These are phyloP conservation scores for Neodon shergylaensis DNA, from an alignment of 2,113 vertebrate genomes.

Conservation along the genomic window DNA sequence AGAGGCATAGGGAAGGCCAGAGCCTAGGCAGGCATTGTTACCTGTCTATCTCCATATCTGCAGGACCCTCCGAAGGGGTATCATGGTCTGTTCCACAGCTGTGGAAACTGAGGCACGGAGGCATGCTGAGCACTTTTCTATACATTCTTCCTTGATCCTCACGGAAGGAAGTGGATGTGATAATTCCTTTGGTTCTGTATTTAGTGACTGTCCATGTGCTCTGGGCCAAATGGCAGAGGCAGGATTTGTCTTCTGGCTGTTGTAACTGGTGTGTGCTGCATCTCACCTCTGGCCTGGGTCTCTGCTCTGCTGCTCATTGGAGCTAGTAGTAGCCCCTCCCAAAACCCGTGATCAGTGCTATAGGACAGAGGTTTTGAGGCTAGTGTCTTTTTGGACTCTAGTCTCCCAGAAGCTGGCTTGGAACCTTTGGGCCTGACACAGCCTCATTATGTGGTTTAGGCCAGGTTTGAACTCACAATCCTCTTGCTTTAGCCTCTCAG, in stretches of 20 bases:
- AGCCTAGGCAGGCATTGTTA: background rate
- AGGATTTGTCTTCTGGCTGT: background rate
- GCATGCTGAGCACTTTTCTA: background rate
- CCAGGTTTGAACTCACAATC: background rate
- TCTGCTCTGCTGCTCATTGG: background rate
- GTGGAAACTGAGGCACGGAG: background rate
- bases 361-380: background rate
- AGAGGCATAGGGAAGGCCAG: background rate
- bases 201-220: background rate
- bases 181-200: accelerated
- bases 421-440: background rate
- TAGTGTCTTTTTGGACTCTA: background rate
- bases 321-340: background rate
- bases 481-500: background rate
- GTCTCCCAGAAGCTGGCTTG: background rate
- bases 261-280: accelerated
- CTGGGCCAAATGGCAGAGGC: background rate
- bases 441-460: background rate
- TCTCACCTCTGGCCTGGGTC: background rate
- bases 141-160: background rate
- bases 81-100: background rate
- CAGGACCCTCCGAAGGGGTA: background rate
- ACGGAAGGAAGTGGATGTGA: background rate
- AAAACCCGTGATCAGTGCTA: background rate
- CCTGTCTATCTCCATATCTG: background rate